phyloP scores from a whole-genome alignment of 2,113 vertebrate genomes.

The Lasiurus cinereus region DNA sequence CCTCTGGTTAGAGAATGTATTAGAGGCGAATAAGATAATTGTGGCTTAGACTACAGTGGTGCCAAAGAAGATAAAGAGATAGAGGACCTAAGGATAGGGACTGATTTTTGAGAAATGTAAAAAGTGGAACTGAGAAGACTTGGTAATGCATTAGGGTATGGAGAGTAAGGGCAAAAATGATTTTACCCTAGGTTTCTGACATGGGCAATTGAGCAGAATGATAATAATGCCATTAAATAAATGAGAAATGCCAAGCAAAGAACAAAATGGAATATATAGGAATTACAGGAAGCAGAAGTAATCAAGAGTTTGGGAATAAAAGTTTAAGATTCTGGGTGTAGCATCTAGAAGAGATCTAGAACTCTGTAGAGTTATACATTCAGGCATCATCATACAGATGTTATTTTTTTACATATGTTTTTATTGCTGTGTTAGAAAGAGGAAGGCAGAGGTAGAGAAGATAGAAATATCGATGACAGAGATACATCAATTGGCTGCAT shows the following conservation, averaged over 20 bases:
- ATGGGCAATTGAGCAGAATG: neutral
- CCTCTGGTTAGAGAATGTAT: neutral
- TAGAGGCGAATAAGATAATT: neutral
- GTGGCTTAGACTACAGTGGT: neutral
- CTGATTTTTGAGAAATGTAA: neutral
- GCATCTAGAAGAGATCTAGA: neutral
- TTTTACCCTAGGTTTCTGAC: neutral
- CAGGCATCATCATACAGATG: neutral
- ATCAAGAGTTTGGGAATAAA: neutral
- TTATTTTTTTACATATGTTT: neutral
- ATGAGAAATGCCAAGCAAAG: neutral
- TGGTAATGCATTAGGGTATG: neutral
- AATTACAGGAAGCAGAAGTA: neutral
- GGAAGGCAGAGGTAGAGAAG: too few relatives aligned
- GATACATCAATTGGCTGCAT: too few relatives aligned
- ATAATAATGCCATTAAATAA: conserved; percentile 4
- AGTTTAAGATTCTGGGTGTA: neutral
- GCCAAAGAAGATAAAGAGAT: neutral
- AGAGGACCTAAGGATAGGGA: neutral
- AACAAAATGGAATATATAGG: neutral
- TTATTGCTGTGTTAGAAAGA: too few relatives aligned
- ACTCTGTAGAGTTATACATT: neutral
- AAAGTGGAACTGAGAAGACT: neutral
- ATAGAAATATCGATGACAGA: too few relatives aligned
- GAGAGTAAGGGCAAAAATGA: neutral